A percentile compares a stretch with the other conserved stretches of the same genome.
Conservation (phyloP, 2,888 invertebrate genomes). For the Autographa gamma region DNA sequence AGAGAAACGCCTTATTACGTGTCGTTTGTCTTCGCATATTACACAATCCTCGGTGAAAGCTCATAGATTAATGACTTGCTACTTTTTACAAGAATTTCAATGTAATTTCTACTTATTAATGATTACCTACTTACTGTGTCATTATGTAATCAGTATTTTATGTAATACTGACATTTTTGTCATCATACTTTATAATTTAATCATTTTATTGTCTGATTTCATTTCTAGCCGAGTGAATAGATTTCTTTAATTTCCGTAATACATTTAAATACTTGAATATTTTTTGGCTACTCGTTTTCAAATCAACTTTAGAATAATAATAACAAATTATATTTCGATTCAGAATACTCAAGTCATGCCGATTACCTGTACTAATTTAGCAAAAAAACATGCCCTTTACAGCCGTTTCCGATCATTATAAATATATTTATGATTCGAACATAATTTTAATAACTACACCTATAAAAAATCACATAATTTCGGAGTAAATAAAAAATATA, state of each 20-base stretch:
- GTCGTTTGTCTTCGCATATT: slow-evolving; percentile 64
- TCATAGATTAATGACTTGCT: slow-evolving; percentile 68
- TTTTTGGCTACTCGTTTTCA: not conserved
- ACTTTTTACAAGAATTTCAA: slow-evolving; percentile 63
- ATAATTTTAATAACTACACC: not conserved
- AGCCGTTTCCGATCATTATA: not conserved
- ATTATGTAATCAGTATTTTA: slow-evolving; percentile 55
- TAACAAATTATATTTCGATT: not conserved
- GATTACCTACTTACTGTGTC: slow-evolving; percentile 55
- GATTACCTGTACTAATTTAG: not conserved
- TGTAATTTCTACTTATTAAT: slow-evolving; percentile 63
- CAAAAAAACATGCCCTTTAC: not conserved
- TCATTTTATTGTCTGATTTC: slow-evolving; percentile 6
- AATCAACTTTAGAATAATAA: not conserved
- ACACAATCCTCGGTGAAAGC: slow-evolving; percentile 68
- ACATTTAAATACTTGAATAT: not conserved
- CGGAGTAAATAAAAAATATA: not conserved
- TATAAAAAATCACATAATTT: not conserved
- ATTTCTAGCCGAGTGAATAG: slow-evolving; percentile 17
- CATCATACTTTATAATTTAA: slow-evolving; percentile 26
- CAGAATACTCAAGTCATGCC: slow-evolving; percentile 3
- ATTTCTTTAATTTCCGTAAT: not conserved
- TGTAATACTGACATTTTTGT: slow-evolving; percentile 34
- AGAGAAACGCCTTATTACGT: slow-evolving; percentile 68
- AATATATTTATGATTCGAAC: not conserved